A percentile compares a stretch with the other conserved stretches of the same genome.
Conservation (phyloP, 2,797 vertebrate genomes). For the Iguana delicatissima region DNA sequence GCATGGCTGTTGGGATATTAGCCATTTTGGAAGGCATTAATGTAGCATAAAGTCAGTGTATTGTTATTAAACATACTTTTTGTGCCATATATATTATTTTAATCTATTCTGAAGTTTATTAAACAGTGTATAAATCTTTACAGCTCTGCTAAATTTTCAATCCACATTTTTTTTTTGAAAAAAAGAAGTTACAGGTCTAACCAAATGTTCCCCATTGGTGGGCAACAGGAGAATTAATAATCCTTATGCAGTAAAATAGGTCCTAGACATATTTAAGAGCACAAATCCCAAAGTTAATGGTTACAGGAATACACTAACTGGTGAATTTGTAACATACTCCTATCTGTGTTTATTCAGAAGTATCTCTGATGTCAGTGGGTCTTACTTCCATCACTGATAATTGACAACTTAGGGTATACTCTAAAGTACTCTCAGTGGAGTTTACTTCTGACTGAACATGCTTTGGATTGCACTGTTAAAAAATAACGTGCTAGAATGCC, state of each 20-base stretch:
- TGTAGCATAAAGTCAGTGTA: slow-evolving; percentile 79
- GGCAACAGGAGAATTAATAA: background rate
- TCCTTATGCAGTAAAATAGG: no score
- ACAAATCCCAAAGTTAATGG: background rate
- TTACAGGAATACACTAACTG: background rate
- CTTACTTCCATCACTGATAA: background rate
- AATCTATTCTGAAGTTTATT: slow-evolving; percentile 75
- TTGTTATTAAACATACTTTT: slow-evolving; percentile 77
- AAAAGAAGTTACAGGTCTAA: slow-evolving; percentile 51
- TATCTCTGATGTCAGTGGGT: background rate
- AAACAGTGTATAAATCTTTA: slow-evolving; percentile 78
- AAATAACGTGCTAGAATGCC: background rate
- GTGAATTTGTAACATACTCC: background rate
- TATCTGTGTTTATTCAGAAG: background rate
- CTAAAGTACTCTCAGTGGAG: no score
- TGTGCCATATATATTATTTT: slow-evolving; percentile 75
- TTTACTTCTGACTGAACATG: no score
- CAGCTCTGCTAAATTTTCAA: slow-evolving; percentile 51
- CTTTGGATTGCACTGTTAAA: no score
- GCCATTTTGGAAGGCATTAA: slow-evolving; percentile 82
- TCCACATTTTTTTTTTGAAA: slow-evolving; percentile 43
- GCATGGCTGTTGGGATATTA: slow-evolving; percentile 79
- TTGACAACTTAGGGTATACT: no score
- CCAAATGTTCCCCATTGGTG: background rate
- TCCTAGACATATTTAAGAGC: background rate